These are phyloP conservation scores for Anagrus nilaparvatae DNA, from an alignment of 1,140 invertebrate genomes.

Conservation along the genomic window DNA sequence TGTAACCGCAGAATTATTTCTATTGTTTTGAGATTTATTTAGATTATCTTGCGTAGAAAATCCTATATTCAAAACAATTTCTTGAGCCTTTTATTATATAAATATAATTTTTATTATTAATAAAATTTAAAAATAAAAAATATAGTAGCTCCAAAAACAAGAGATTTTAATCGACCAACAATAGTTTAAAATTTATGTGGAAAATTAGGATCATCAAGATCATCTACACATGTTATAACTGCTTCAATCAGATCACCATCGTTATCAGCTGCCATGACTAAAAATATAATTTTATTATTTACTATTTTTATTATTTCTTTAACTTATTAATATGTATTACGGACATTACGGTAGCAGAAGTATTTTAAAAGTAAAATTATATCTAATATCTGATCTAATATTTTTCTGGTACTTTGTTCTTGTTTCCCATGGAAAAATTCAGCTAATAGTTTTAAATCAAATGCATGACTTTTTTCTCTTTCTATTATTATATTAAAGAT, in stretches of 20 bases:
- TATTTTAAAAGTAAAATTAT: too few species aligned
- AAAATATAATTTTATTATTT: slow-evolving; percentile 17
- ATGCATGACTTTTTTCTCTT: too few species aligned
- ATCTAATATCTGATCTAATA: too few species aligned
- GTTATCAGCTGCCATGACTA: slow-evolving; percentile 65
- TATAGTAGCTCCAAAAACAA: slow-evolving; percentile 60
- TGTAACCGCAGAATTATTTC: slow-evolving; percentile 22
- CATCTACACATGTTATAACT: slow-evolving; percentile 70
- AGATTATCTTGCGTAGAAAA: slow-evolving; percentile 38
- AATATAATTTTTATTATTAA: slow-evolving; percentile 3
- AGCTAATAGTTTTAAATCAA: too few species aligned
- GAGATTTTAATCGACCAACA: slow-evolving; percentile 54
- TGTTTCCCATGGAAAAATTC: too few species aligned
- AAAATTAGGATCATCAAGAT: slow-evolving; percentile 66
- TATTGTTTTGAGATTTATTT: slow-evolving; percentile 33
- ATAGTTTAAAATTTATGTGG: slow-evolving; percentile 56
- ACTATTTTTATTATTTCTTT: neutral
- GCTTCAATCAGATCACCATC: slow-evolving; percentile 62
- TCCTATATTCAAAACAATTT: slow-evolving; percentile 60
- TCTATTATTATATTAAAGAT: too few species aligned
- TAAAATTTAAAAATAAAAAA: too few species aligned
- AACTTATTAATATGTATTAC: too few species aligned
- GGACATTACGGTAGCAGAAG: too few species aligned
- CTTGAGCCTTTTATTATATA: slow-evolving; percentile 47
- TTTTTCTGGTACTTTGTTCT: too few species aligned